Percentiles rank a stretch among this genome's conserved stretches.
Conservation (phyloP, 2,888 invertebrate species). For the Nebria salina region DNA sequence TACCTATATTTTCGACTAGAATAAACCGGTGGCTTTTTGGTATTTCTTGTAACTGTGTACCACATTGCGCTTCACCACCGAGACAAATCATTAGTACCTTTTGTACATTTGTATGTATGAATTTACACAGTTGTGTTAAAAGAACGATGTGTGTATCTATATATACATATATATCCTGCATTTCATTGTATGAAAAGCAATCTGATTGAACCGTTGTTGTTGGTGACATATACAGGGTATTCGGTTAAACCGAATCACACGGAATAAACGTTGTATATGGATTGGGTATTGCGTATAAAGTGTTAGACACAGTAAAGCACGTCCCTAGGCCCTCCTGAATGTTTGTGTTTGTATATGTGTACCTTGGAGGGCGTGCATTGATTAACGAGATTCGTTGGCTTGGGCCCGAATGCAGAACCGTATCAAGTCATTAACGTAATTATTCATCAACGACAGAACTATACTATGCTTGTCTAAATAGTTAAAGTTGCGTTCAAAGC, state of each 20-base stretch:
- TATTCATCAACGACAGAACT: no score
- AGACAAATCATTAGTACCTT: no score
- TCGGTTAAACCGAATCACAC: slow-evolving; percentile 18
- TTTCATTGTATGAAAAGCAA: neutral
- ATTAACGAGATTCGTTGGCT: slow-evolving; percentile 24
- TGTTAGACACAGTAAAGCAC: neutral
- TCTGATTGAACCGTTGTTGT: neutral
- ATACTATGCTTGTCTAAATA: no score
- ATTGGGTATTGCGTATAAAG: neutral
- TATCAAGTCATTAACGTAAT: neutral
- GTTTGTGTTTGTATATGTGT: slow-evolving; percentile 26
- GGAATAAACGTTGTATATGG: neutral
- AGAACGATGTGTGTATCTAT: no score
- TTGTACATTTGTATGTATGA: no score
- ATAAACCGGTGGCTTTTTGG: no score
- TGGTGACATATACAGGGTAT: slow-evolving; percentile 14
- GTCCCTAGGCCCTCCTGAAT: neutral
- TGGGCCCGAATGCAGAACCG: neutral
- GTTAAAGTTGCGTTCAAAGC: no score
- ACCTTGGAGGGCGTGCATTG: slow-evolving; percentile 37
- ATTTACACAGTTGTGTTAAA: no score
- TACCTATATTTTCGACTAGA: neutral
- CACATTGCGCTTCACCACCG: no score
- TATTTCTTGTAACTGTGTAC: no score
- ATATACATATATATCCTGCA: no score